Evolutionary conservation across 2,797 vertebrate genomes (phyloP).

Genomic region (Clarias pachynema): DNA sequence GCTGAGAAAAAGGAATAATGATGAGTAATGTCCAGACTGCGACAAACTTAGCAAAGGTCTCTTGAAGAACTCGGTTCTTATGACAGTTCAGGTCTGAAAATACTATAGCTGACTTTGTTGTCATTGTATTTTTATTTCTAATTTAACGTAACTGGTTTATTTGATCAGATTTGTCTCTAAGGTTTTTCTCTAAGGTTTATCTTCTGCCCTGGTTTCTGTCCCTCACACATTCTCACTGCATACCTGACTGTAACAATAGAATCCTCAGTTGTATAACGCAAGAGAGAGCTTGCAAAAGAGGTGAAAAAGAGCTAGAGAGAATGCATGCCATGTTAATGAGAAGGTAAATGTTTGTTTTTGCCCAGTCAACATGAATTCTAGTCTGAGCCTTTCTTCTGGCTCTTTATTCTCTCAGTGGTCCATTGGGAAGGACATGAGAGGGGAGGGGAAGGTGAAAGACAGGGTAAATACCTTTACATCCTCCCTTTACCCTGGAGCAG

Average conservation of each 20-base stretch:
- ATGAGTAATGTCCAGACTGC: not conserved
- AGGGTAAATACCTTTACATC: conserved; percentile 49
- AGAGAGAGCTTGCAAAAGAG: conserved; percentile 19
- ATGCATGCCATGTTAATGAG: conserved; percentile 63
- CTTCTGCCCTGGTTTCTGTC: not conserved
- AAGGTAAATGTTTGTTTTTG: conserved; percentile 72
- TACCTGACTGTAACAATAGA: conserved; percentile 5
- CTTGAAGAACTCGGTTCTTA: not conserved
- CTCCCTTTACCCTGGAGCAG: conserved; percentile 36
- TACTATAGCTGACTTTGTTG: not conserved
- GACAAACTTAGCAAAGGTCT: not conserved
- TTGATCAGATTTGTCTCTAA: not conserved
- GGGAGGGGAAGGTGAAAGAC: conserved; percentile 16
- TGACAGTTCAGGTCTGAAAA: not conserved
- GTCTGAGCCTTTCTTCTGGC: conserved; percentile 66
- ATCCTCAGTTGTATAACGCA: conserved; percentile 32
- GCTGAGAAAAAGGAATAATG: not conserved
- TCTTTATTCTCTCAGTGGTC: conserved; percentile 54
- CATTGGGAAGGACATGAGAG: conserved; percentile 44
- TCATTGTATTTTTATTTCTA: not conserved
- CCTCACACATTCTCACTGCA: not conserved
- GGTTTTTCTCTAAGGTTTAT: not conserved
- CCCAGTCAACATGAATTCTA: conserved; percentile 59
- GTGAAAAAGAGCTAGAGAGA: conserved; percentile 35
- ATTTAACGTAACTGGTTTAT: not conserved